Percentiles rank a stretch among this genome's conserved stretches.
Evolutionary conservation across 2,113 vertebrate species (phyloP).

Genomic region (Leptobrachium ailaonicum): DNA sequence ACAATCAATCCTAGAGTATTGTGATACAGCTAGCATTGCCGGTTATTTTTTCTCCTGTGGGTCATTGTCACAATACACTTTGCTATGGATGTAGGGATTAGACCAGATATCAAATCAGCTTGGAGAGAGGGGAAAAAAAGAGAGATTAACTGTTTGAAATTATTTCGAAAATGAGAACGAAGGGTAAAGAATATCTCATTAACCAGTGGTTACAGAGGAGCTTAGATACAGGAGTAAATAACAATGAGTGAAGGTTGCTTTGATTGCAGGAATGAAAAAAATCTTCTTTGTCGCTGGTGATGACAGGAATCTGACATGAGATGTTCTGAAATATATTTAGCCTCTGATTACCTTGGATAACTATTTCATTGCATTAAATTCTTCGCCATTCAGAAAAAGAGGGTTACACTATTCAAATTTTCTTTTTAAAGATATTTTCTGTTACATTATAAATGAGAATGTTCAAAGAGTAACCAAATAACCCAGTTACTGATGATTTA

Average conservation of each 20-base stretch:
- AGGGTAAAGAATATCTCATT: conserved; percentile 46
- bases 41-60: background rate
- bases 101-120: conserved; percentile 47
- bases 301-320: conserved; percentile 21
- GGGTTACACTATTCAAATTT: too few relatives aligned
- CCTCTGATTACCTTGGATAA: background rate
- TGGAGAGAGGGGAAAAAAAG: conserved; percentile 24
- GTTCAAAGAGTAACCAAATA: too few relatives aligned
- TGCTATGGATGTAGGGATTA: conserved; percentile 22
- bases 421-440: too few relatives aligned
- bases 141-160: conserved; percentile 47
- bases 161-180: conserved; percentile 46
- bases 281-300: conserved; percentile 38
- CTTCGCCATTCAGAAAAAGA: too few relatives aligned
- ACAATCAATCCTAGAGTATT: background rate
- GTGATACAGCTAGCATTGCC: background rate
- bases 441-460: too few relatives aligned
- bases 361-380: background rate
- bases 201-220: conserved; percentile 33
- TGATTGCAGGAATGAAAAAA: conserved; percentile 30
- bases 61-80: background rate
- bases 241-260: conserved; percentile 6
- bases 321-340: background rate
- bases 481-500: too few relatives aligned
- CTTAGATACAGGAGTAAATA: conserved; percentile 25